phyloP scores from a whole-genome alignment of 1,140 invertebrate species.

The Oryzaephilus surinamensis region DNA sequence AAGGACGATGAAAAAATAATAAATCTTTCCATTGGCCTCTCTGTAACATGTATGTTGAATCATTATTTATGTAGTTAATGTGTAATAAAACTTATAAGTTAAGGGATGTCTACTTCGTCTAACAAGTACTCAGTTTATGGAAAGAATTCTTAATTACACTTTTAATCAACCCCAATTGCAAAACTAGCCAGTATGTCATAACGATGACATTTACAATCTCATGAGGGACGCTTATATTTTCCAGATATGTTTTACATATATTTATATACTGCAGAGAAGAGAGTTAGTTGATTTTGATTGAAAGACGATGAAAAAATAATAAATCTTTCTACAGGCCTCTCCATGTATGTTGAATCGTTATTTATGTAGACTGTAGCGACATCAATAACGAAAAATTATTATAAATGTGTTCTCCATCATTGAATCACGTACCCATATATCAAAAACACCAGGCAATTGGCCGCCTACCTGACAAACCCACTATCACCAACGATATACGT shows the following conservation, averaged over 20 bases:
- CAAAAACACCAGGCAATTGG: slow-evolving; percentile 11
- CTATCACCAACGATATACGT: background rate
- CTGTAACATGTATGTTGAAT: slow-evolving; percentile 3
- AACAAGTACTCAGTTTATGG: too few species aligned
- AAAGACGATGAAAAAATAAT: slow-evolving; percentile 7
- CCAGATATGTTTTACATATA: too few species aligned
- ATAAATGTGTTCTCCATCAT: slow-evolving; percentile 16
- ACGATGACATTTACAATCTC: too few species aligned
- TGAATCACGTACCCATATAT: slow-evolving; percentile 14
- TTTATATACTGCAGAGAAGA: too few species aligned
- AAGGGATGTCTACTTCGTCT: too few species aligned
- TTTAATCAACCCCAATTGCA: too few species aligned
- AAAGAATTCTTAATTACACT: too few species aligned
- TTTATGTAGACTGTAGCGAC: slow-evolving; percentile 10
- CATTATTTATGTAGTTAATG: slow-evolving; percentile 10
- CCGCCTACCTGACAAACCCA: slow-evolving; percentile 14
- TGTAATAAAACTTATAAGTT: too few species aligned
- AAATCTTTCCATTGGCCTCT: slow-evolving; percentile 7
- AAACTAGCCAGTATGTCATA: too few species aligned
- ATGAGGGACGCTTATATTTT: too few species aligned
- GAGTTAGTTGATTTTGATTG: too few species aligned
- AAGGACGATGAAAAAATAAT: slow-evolving; percentile 7
- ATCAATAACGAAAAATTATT: slow-evolving; percentile 15
- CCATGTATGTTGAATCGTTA: slow-evolving; percentile 5
- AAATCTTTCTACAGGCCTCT: slow-evolving; percentile 8